Evolutionary conservation across 2,797 vertebrate species (phyloP).

Genomic region (Alcedo quadribrachys): DNA sequence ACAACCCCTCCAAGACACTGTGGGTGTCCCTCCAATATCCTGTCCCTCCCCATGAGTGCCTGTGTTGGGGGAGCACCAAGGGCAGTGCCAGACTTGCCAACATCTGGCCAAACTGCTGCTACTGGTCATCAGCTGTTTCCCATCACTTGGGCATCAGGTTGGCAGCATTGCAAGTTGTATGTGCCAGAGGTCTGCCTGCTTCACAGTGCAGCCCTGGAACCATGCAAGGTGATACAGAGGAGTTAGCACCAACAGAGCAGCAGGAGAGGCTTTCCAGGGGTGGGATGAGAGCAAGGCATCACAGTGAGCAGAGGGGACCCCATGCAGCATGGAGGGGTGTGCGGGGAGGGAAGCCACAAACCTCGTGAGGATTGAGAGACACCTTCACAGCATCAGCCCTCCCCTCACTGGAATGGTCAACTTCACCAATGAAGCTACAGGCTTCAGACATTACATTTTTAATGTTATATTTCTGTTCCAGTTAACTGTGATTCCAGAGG

Average conservation of each 20-base stretch:
- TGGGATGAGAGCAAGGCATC: background rate
- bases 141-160: rapidly evolving
- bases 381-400: background rate
- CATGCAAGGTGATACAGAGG: rapidly evolving
- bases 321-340: rapidly evolving
- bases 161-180: background rate
- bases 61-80: background rate
- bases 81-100: background rate
- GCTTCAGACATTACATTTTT: background rate
- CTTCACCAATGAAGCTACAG: rapidly evolving
- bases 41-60: rapidly evolving
- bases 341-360: background rate
- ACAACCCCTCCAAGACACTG: rapidly evolving
- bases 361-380: background rate
- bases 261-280: background rate
- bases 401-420: background rate
- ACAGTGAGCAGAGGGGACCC: rapidly evolving
- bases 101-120: background rate
- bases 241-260: background rate
- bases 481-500: background rate
- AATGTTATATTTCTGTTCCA: rapidly evolving
- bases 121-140: background rate
- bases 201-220: background rate
- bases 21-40: rapidly evolving
- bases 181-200: background rate